Evolutionary conservation across 2,888 invertebrate genomes (phyloP), one percentile per base, ranked within the genome.

Genomic region (Criorhina ranunculi): DNA sequence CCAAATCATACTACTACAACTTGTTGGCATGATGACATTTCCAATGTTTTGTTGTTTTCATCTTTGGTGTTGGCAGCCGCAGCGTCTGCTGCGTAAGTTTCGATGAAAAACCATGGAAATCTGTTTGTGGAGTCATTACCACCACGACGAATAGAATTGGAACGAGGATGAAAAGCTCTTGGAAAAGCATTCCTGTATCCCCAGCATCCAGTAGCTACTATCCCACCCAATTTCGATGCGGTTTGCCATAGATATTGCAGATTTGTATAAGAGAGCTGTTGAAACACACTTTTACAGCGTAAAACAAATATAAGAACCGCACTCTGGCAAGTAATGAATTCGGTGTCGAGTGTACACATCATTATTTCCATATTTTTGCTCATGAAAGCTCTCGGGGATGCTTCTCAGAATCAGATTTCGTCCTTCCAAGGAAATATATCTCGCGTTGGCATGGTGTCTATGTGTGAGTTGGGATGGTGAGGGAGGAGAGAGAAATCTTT

Each of bases 1-100:
- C 75, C 69, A 85, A 85, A 64, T 85, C 85, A 80, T 85, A 85
- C 85, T 85, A 85, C 85, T 85, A 85, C 85, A 85, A 85, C 85
- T 85, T 85, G 85, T 85, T 85, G 85, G 85, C 80, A 85, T 85
- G 76, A 80, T 80, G 79, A 79, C 85, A 85, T 80, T 85, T 76
- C 29, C 76, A 53, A 85, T 85, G 80, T 85, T 85, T 85, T 85
- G 80, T 85, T 85, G 80, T 80, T 85, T 85, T 85, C 80, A 64
- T 76, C 64, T 72, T 66, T 44, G 44, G 24, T 24, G 57, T 70
- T 82, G 37, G 77, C 81, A 70, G 62, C 70, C 76, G 44, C 60
- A 72, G 66, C 24, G 59, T 59, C 67, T 62, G 73, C 67, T 80
- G 67, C 60, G 78, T 73, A 49, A 73, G 69, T 73, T 83, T 64